Base-by-base conservation (phyloP, 2,888 invertebrate genomes). In the Tipula lateralis region DNA sequence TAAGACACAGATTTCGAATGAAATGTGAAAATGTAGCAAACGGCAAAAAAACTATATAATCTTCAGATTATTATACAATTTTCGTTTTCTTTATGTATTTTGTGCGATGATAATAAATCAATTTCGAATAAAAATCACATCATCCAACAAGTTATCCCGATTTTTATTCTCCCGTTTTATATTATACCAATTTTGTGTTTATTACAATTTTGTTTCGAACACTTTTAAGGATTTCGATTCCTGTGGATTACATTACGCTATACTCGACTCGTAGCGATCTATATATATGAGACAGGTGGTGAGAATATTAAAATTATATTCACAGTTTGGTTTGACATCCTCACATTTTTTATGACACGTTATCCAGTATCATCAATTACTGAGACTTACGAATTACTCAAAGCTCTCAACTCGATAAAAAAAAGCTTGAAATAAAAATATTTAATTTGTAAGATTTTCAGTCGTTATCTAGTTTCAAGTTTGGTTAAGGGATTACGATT, bases 91-190 rank as follows among this genome's bases (percentile, higher is more conserved):
- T 66, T 66, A 12, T 39, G 13, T 16, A 2, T 16, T 24, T 1
- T 66, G 66, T 66, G 66, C 66, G 1, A 7, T 66, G 66, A 66
- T 66, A 66, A 66, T 66, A 66, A 66, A 66, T 66, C 66, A 66
- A 66, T 66, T 66, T 66, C 66, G 24, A 66, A 66, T 66, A 66
- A 66, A 66, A 66, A 66, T 66, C 66, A 66, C 66, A 66, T 66
- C 66, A 66, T 66, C 66, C 66, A 66, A 66, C 66, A 66, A 66
- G 66, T 66, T 66, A 24, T 66, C 66, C 66, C 66, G 24, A 50
- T 50, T 50, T 50, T 19, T 12, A 66, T 66, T 66, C 66, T 24
- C 24, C 66, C 9, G 66, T 24, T 66, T 66, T 66, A 44, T 44
- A 44, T 66, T 66, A 44, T 44, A 44, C 44, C 44, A 44, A 44